Conservation (phyloP, 2,797 vertebrate species). For the Xenops minutus region DNA sequence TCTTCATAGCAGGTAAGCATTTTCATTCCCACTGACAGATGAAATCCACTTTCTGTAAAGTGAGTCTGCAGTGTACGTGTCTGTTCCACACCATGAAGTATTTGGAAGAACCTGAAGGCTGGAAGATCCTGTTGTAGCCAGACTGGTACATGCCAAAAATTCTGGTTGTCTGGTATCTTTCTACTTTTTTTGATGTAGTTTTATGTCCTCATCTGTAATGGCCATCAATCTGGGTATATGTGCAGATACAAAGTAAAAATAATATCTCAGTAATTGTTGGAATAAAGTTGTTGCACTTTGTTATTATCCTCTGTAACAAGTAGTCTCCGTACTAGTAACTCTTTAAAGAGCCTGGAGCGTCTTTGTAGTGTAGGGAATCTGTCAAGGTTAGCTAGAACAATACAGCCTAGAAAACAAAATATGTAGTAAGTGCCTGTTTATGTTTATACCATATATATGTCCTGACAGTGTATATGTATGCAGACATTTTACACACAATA, state of each 20-base stretch:
- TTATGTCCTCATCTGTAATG: neutral
- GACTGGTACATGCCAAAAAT: neutral
- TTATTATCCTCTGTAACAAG: accelerated
- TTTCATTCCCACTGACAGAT: neutral
- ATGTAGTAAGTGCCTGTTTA: neutral
- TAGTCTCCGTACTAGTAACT: neutral
- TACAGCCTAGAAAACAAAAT: neutral
- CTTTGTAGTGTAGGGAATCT: neutral
- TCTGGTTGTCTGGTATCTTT: neutral
- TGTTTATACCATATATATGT: neutral
- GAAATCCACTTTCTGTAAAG: neutral
- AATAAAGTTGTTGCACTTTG: neutral
- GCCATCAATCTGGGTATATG: neutral
- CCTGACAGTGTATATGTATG: neutral
- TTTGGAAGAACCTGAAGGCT: neutral
- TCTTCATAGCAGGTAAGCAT: slow-evolving; percentile 88
- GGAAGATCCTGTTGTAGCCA: neutral
- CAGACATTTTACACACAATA: neutral
- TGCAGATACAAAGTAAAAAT: neutral
- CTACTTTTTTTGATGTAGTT: neutral
- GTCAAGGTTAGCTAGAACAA: neutral
- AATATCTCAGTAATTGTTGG: neutral
- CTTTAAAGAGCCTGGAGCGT: neutral
- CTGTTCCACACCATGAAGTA: accelerated
- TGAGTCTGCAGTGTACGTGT: neutral